phyloP scores from a whole-genome alignment of 2,113 vertebrate species.

The Ramphastos sulfuratus region DNA sequence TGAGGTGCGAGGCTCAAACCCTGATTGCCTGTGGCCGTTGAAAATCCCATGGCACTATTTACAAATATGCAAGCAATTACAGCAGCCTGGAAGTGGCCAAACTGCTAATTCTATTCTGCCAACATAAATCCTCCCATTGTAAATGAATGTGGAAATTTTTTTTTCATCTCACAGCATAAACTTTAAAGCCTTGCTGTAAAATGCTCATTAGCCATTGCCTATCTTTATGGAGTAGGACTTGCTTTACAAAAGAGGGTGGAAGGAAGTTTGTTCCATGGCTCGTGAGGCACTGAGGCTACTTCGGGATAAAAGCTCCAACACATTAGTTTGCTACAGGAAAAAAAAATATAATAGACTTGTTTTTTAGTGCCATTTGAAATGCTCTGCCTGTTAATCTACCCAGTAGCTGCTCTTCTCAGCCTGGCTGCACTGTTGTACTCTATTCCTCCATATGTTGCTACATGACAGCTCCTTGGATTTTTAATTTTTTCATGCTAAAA shows the following conservation, averaged over 20 bases:
- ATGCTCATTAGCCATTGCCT: constrained; percentile 24
- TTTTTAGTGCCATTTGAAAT: constrained; percentile 1
- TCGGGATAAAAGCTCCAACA: constrained; percentile 2
- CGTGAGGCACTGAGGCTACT: background rate
- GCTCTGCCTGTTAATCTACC: background rate
- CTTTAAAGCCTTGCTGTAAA: constrained; percentile 56
- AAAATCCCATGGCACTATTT: constrained; percentile 16
- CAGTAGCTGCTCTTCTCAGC: background rate
- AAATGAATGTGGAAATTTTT: background rate
- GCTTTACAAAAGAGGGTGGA: background rate
- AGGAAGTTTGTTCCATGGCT: background rate
- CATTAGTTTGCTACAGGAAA: background rate
- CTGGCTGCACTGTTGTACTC: background rate
- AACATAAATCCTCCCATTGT: constrained; percentile 23
- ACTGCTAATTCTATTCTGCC: background rate
- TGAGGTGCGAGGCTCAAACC: background rate
- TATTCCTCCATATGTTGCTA: background rate
- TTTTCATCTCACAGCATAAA: constrained; percentile 24
- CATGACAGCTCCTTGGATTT: background rate
- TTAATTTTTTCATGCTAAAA: background rate
- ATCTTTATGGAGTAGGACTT: constrained; percentile 10
- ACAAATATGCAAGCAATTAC: background rate
- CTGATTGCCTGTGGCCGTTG: background rate
- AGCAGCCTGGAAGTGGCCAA: background rate
- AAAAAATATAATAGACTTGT: background rate